Base-by-base conservation (phyloP, 2,797 vertebrate genomes). In the Pagetopsis macropterus region DNA sequence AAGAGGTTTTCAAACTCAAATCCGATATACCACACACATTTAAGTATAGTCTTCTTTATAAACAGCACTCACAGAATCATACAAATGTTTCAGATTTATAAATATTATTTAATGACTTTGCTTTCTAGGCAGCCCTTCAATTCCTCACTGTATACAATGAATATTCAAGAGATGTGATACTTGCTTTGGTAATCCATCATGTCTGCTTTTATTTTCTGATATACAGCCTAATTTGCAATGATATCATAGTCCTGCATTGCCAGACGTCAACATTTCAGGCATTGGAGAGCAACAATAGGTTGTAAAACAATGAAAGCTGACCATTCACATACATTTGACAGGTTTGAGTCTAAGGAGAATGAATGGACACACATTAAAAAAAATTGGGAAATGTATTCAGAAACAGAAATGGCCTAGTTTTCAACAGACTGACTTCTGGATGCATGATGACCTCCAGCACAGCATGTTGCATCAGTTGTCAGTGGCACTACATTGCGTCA, bases 401-500 rank as follows among this genome's bases (percentile, higher is more conserved):
- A 37, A 37, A 37, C 33, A 37, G 33, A 37, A 37, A 37, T 37
- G 33, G 33, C 33, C 33, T 37, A 37, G 33, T 37, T 6, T 7
- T 8, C 33, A 37, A 7, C 6, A 8, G 6, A 37, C 33, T 7
- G 33, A 37, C 7, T 37, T 37, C 8, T 37, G 33, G 33, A 58
- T 14, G 58, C 5, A 19, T 2, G 19, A 11, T 75, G 79, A 84
- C 66, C 61, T 73, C 69, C 19, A 61, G 15, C 13, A 13, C 58
- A 45, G 43, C n/a, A 3, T 46, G 23, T 61, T n/a, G 10, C 14
- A 15, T 67, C 46, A 51, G 43, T n/a, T 19, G 45, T 75, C 61
- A 56, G 40, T 68, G 70, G 73, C 74, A 56, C 52, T 61, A 60
- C 43, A 44, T 70, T 74, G 57, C 58, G 64, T 70, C 68, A 73